Conservation (phyloP, 1,140 invertebrate species). For the Hesperophylax magnus region DNA sequence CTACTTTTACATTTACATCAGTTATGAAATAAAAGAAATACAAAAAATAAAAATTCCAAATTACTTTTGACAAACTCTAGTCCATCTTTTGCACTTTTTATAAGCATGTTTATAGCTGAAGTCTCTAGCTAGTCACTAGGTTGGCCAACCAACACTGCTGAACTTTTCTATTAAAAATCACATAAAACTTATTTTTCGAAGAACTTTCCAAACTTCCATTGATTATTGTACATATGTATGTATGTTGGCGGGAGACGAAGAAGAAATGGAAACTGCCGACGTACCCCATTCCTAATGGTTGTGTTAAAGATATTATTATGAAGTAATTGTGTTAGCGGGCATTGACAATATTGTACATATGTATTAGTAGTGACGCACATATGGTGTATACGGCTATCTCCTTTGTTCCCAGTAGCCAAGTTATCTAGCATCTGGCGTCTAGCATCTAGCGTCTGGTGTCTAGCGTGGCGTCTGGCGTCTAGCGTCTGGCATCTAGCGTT, state of each 20-base stretch:
- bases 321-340: conserved; percentile 50
- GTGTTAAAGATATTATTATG: conserved; percentile 55
- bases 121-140: conserved; percentile 21
- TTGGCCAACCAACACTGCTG: conserved; percentile 27
- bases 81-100: conserved; percentile 42
- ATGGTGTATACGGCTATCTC: conserved; percentile 45
- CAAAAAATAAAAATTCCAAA: conserved; percentile 1
- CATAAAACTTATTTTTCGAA: conserved; percentile 38
- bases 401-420: conserved; percentile 26
- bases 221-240: conserved; percentile 9
- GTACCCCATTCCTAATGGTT: conserved; percentile 56
- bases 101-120: conserved; percentile 32
- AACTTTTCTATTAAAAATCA: conserved; percentile 38
- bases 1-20: conserved; percentile 36
- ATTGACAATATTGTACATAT: conserved; percentile 58
- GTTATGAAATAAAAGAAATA: conserved; percentile 36
- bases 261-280: conserved; percentile 3
- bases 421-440: background rate
- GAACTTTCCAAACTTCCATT: conserved; percentile 42
- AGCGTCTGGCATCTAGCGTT: too few species aligned
- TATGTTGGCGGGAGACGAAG: background rate
- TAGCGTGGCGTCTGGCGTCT: too few species aligned
- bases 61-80: conserved; percentile 16
- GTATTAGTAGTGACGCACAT: conserved; percentile 52
- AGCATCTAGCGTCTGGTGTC: too few species aligned